Conservation (phyloP, 1,140 invertebrate genomes). For the Trichogramma pretiosum region DNA sequence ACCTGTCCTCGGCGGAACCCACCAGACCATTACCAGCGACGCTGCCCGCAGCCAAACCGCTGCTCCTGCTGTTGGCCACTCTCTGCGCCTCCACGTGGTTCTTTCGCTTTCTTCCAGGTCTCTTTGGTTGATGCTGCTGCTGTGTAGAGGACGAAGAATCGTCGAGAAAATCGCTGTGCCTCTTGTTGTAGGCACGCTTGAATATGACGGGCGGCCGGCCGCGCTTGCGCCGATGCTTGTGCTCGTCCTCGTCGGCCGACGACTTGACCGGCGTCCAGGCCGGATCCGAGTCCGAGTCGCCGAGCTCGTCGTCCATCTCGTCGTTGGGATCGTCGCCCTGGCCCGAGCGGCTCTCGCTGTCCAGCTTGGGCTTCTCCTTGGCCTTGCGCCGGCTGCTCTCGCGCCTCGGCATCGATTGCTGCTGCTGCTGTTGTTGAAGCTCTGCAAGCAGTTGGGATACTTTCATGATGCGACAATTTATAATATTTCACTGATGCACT, state of each 20-base stretch:
- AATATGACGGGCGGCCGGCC: conserved; percentile 34
- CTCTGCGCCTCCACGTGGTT: conserved; percentile 17
- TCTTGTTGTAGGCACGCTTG: conserved; percentile 27
- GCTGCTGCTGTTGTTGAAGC: too few species aligned
- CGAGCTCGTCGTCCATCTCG: conserved; percentile 44
- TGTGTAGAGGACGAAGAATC: not conserved
- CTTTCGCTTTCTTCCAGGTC: conserved; percentile 30
- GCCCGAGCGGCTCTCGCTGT: conserved; percentile 33
- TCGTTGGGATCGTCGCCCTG: conserved; percentile 39
- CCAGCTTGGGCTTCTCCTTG: conserved; percentile 54
- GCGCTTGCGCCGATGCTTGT: conserved; percentile 37
- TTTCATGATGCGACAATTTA: too few species aligned
- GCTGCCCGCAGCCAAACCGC: conserved; percentile 27
- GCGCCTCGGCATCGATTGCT: too few species aligned
- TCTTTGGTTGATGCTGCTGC: conserved; percentile 20
- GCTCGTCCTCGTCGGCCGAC: conserved; percentile 40
- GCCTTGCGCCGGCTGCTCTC: conserved; percentile 57
- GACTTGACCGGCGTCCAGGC: conserved; percentile 58
- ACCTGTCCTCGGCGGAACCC: too few species aligned
- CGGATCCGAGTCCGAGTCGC: conserved; percentile 62
- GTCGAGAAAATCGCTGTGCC: not conserved
- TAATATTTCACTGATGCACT: too few species aligned
- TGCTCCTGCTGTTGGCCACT: conserved; percentile 2
- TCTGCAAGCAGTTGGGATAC: too few species aligned
- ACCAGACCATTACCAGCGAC: too few species aligned